Evolutionary conservation across 2,888 invertebrate species (phyloP).

Genomic region (Geophilus truncorum): DNA sequence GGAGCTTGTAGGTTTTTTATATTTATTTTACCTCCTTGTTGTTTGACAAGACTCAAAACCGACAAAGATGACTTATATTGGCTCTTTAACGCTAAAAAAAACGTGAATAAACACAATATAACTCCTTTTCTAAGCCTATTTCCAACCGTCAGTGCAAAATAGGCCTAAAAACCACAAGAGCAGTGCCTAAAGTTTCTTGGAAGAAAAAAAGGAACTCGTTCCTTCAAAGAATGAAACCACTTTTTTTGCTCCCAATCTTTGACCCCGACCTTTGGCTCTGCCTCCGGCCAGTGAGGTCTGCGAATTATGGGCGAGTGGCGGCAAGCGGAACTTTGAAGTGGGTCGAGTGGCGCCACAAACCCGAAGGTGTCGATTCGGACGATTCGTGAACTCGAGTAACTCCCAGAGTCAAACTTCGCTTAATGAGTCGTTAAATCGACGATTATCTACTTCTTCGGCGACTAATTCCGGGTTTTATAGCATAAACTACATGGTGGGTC

Average conservation of each 20-base stretch:
- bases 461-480: too few relatives aligned
- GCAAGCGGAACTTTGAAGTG: background rate
- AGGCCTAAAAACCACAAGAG: too few relatives aligned
- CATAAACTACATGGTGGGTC: too few relatives aligned
- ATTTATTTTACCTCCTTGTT: background rate
- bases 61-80: background rate
- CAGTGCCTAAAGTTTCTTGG: too few relatives aligned
- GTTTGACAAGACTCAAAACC: background rate
- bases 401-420: background rate
- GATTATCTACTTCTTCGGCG: too few relatives aligned
- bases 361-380: background rate
- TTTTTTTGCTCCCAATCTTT: background rate
- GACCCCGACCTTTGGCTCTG: background rate
- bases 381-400: background rate
- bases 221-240: background rate
- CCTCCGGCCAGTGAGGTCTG: background rate
- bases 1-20: background rate
- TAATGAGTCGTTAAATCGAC: background rate
- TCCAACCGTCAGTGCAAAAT: too few relatives aligned
- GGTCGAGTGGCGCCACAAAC: background rate
- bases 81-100: background rate
- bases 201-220: background rate
- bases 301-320: background rate
- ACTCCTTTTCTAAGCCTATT: too few relatives aligned
- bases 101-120: background rate